Conservation (phyloP, 2,888 invertebrate species). For the Rhorus exstirpatorius region DNA sequence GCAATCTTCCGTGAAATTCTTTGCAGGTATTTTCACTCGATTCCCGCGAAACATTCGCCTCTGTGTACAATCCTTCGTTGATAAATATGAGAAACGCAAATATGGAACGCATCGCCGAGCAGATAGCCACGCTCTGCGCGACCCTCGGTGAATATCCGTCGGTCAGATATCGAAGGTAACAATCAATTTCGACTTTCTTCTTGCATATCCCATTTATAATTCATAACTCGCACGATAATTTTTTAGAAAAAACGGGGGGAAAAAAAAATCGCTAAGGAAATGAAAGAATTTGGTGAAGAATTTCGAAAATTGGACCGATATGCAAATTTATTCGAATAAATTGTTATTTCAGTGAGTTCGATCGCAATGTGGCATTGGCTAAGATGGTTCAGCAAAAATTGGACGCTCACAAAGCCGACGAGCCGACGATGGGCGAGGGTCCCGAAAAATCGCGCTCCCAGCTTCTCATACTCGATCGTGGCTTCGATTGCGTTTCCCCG, state of each 20-base stretch:
- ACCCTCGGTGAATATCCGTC: conserved; percentile 99
- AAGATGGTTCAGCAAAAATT: conserved; percentile 99
- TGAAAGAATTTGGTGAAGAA: too few relatives aligned
- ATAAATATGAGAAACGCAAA: conserved; percentile 94
- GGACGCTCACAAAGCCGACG: conserved; percentile 99
- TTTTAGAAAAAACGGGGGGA: too few relatives aligned
- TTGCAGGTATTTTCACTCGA: conserved; percentile 97
- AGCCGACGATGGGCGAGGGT: conserved; percentile 99
- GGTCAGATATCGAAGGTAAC: conserved; percentile 94
- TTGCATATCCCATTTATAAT: background rate
- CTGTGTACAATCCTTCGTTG: conserved; percentile 97
- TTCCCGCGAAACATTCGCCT: conserved; percentile 98
- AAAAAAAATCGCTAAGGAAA: too few relatives aligned
- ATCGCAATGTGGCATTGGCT: conserved; percentile 98
- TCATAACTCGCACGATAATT: too few relatives aligned
- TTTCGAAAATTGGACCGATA: too few relatives aligned
- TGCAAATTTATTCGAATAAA: too few relatives aligned
- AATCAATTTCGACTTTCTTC: background rate
- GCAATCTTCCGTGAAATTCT: background rate
- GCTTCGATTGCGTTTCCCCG: conserved; percentile 99
- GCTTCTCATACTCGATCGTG: conserved; percentile 97
- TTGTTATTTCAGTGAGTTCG: conserved; percentile 93
- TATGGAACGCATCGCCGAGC: conserved; percentile 99
- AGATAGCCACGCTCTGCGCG: conserved; percentile 99
- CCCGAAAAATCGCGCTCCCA: conserved; percentile 99